Conservation (phyloP, 2,888 invertebrate species). For the Amphipyra tragopoginis region DNA sequence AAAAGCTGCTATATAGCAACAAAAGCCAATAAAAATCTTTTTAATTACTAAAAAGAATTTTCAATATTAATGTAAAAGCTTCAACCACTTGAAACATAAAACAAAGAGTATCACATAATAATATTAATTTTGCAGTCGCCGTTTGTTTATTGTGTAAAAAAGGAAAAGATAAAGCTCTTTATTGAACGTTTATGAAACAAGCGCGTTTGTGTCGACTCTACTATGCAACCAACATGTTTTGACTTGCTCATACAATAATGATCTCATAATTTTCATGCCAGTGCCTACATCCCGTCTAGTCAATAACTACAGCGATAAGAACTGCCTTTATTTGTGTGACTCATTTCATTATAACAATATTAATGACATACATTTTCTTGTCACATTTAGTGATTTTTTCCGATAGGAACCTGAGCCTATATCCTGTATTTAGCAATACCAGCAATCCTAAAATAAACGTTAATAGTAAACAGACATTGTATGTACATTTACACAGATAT, state of each 20-base stretch:
- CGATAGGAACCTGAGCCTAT: neutral
- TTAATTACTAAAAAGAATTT: slow-evolving; percentile 3
- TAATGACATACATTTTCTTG: no score
- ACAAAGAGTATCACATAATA: slow-evolving; percentile 18
- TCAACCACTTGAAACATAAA: slow-evolving; percentile 9
- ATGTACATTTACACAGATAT: no score
- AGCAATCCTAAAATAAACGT: no score
- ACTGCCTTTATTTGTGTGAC: slow-evolving; percentile 8
- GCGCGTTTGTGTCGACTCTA: slow-evolving; percentile 60
- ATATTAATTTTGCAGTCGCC: slow-evolving; percentile 19
- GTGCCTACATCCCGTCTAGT: slow-evolving; percentile 11
- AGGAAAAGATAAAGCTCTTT: slow-evolving; percentile 59
- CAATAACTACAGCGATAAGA: slow-evolving; percentile 29
- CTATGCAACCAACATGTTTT: slow-evolving; percentile 38
- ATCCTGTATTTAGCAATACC: no score
- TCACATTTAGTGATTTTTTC: neutral
- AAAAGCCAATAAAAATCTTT: slow-evolving; percentile 8
- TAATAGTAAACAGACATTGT: neutral
- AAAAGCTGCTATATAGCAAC: neutral
- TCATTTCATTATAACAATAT: slow-evolving; percentile 14
- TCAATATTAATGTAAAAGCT: slow-evolving; percentile 7
- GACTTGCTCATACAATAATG: slow-evolving; percentile 42
- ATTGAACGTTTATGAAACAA: slow-evolving; percentile 62
- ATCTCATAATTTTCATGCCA: slow-evolving; percentile 46
- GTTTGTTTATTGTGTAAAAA: slow-evolving; percentile 44